These are phyloP conservation scores for human DNA, from an alignment of 2,113 vertebrate genomes.

Conservation along the genomic window DNA sequence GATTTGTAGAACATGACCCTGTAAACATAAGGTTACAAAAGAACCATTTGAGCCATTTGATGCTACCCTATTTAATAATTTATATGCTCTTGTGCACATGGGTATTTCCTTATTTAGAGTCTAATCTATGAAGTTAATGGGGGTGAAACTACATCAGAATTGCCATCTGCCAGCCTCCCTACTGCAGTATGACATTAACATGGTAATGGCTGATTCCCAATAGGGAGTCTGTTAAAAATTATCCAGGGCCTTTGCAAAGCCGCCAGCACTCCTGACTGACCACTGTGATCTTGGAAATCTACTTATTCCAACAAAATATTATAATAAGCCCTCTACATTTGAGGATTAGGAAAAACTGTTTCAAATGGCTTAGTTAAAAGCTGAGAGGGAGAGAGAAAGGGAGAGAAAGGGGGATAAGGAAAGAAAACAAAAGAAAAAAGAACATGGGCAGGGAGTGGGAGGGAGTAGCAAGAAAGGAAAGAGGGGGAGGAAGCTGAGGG, in stretches of 20 bases:
- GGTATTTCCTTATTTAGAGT: conserved; percentile 43
- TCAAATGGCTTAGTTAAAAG: background rate
- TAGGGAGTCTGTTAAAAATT: conserved; percentile 34
- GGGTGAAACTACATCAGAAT: conserved; percentile 33
- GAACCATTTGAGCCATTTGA: background rate
- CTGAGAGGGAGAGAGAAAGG: background rate
- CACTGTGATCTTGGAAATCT: background rate
- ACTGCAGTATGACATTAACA: conserved; percentile 9
- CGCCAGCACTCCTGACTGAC: background rate
- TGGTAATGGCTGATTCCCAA: conserved; percentile 1
- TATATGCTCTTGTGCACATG: conserved; percentile 4
- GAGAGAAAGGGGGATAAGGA: background rate
- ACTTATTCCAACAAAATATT: background rate
- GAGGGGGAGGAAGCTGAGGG: background rate
- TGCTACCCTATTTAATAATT: conserved; percentile 37
- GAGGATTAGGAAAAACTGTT: conserved; percentile 3
- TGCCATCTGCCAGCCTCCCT: conserved; percentile 11
- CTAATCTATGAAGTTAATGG: conserved; percentile 58
- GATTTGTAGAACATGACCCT: background rate
- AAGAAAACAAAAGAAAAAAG: background rate
- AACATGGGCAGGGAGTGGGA: background rate
- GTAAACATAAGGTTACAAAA: background rate
- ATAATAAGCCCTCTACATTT: background rate
- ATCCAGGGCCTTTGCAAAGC: conserved; percentile 18
- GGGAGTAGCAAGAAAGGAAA: background rate